Percentiles rank a stretch among this genome's conserved stretches.
Evolutionary conservation across 2,113 vertebrate species (phyloP).

Genomic region (Onychorhynchus coronatus): DNA sequence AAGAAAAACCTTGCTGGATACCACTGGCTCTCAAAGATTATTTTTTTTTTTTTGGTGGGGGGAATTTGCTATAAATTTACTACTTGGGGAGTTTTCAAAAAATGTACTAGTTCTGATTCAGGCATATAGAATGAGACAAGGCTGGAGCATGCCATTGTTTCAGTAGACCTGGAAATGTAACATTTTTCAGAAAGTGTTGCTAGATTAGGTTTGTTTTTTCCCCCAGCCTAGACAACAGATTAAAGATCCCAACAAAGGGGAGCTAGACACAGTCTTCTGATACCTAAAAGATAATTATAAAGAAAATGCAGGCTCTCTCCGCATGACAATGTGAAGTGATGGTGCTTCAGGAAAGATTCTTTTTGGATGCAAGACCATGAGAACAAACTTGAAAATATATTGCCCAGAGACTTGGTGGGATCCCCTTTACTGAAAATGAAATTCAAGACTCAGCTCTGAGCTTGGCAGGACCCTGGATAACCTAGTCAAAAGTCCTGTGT

Average conservation of each 20-base stretch:
- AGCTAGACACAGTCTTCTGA: background rate
- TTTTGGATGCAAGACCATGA: background rate
- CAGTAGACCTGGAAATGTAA: background rate
- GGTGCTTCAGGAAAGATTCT: background rate
- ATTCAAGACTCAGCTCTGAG: background rate
- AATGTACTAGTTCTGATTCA: background rate
- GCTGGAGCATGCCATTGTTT: background rate
- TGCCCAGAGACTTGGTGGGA: background rate
- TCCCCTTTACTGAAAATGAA: background rate
- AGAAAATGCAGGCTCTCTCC: background rate
- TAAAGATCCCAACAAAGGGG: background rate
- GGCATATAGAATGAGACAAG: background rate
- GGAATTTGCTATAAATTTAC: background rate
- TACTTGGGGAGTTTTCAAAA: background rate
- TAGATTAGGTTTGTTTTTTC: background rate
- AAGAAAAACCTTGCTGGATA: background rate
- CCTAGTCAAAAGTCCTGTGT: background rate
- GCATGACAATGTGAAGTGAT: background rate
- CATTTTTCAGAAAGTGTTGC: background rate
- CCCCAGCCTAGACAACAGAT: background rate
- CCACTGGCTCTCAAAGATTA: background rate
- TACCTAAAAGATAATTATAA: background rate
- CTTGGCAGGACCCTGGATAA: background rate
- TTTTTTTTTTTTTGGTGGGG: background rate
- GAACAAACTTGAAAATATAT: background rate